Percentiles rank a stretch among this genome's conserved stretches.
Evolutionary conservation across 2,113 vertebrate genomes (phyloP).

Genomic region (Crocuta crocuta): DNA sequence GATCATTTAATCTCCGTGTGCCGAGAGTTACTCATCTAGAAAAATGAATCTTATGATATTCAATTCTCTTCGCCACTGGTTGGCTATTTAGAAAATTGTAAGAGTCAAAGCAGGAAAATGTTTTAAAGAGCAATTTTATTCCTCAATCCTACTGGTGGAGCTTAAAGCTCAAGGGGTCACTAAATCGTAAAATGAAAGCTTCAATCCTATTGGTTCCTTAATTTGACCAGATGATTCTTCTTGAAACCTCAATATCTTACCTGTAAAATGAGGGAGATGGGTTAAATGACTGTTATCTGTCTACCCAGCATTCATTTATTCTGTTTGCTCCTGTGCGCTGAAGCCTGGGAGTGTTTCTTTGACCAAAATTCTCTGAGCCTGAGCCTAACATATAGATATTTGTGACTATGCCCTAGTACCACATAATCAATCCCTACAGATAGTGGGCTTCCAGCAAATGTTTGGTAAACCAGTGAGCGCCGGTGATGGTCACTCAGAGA

Average conservation of each 20-base stretch:
- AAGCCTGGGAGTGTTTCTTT: background rate
- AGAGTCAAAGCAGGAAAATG: background rate
- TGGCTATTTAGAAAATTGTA: background rate
- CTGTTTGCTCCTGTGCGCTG: background rate
- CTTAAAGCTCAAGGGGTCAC: too few species aligned
- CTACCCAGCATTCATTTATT: background rate
- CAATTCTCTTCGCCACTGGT: background rate
- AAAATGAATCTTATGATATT: background rate
- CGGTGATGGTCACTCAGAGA: background rate
- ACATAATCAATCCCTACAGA: background rate
- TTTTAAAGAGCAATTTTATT: background rate
- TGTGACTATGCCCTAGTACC: background rate
- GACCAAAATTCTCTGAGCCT: background rate
- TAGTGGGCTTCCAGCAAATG: background rate
- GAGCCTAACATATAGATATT: background rate
- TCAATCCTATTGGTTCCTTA: background rate
- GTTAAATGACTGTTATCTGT: background rate
- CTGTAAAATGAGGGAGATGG: background rate
- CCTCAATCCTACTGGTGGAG: background rate
- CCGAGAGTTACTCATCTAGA: background rate
- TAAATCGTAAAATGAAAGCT: conserved; percentile 7
- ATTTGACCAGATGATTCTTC: conserved; percentile 18
- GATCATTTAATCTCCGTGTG: background rate
- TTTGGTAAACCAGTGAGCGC: background rate
- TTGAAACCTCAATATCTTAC: background rate